Evolutionary conservation across 2,797 vertebrate genomes (phyloP).

Genomic region (Lacerta viridis): DNA sequence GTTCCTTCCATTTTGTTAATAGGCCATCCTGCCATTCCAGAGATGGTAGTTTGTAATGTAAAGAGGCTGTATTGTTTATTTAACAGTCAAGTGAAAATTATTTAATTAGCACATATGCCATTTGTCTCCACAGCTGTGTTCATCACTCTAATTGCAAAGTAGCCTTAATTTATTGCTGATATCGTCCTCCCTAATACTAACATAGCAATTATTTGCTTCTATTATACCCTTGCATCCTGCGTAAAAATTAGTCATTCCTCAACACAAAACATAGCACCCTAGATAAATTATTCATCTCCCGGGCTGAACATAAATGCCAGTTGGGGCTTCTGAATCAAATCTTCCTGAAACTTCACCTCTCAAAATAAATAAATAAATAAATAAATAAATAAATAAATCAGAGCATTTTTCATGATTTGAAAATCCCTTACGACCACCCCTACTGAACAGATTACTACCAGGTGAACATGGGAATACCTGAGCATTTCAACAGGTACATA

Average conservation of each 20-base stretch:
- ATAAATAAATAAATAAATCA: no score
- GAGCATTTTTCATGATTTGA: neutral
- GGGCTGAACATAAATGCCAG: neutral
- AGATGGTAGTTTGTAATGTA: slow-evolving; percentile 72
- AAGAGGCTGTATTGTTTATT: slow-evolving; percentile 83
- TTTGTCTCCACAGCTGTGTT: slow-evolving; percentile 83
- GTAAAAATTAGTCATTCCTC: slow-evolving; percentile 65
- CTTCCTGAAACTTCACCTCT: no score
- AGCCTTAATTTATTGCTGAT: slow-evolving; percentile 79
- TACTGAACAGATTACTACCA: neutral
- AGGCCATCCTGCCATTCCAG: slow-evolving; percentile 72
- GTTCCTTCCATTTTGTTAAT: slow-evolving; percentile 70
- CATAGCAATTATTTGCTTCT: slow-evolving; percentile 74
- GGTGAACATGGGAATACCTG: neutral
- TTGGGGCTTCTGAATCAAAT: neutral
- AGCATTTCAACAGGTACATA: neutral
- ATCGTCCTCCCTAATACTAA: slow-evolving; percentile 78
- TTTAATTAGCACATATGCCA: slow-evolving; percentile 86
- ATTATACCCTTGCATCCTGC: slow-evolving; percentile 62
- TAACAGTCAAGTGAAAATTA: slow-evolving; percentile 86
- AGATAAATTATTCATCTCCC: neutral
- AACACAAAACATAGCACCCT: slow-evolving; percentile 12
- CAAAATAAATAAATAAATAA: no score
- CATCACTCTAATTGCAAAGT: slow-evolving; percentile 82
- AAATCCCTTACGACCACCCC: no score